Conservation (phyloP, 2,797 vertebrate genomes). For the Arctocebus calabarensis region DNA sequence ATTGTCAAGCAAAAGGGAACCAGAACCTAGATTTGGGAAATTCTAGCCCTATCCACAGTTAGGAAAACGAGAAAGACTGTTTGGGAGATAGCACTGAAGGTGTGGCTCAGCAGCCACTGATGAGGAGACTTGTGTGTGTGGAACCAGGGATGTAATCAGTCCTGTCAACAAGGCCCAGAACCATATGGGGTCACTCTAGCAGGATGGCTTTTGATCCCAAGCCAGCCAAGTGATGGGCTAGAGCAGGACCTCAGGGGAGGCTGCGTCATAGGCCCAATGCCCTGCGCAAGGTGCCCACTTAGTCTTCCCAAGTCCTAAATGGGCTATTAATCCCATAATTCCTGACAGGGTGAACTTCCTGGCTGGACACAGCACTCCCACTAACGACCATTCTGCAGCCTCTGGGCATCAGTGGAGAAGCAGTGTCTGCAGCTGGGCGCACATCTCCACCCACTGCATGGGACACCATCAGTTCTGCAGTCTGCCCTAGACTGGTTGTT, state of each 20-base stretch:
- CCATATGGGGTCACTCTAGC: too few species aligned
- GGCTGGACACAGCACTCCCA: fast-evolving
- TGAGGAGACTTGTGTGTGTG: not conserved
- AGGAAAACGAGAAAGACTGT: not conserved
- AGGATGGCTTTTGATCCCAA: too few species aligned
- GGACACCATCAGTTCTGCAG: not conserved
- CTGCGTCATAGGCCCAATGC: not conserved
- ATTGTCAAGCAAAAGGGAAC: not conserved
- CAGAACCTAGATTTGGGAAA: not conserved
- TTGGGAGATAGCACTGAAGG: not conserved
- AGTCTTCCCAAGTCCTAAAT: not conserved
- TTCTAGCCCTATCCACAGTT: not conserved
- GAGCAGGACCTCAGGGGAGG: too few species aligned
- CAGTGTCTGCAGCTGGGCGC: not conserved
- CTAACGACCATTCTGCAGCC: not conserved
- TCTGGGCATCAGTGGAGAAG: not conserved
- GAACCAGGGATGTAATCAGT: not conserved
- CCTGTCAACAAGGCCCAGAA: not conserved
- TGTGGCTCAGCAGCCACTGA: too few species aligned
- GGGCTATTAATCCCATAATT: too few species aligned
- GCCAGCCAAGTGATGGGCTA: too few species aligned
- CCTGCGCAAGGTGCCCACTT: not conserved
- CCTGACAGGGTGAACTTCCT: not conserved
- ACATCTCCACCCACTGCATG: too few species aligned
- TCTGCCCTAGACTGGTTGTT: not conserved